These are phyloP conservation scores for Xestobium rufovillosum DNA, from an alignment of 2,888 invertebrate species.

Conservation along the genomic window DNA sequence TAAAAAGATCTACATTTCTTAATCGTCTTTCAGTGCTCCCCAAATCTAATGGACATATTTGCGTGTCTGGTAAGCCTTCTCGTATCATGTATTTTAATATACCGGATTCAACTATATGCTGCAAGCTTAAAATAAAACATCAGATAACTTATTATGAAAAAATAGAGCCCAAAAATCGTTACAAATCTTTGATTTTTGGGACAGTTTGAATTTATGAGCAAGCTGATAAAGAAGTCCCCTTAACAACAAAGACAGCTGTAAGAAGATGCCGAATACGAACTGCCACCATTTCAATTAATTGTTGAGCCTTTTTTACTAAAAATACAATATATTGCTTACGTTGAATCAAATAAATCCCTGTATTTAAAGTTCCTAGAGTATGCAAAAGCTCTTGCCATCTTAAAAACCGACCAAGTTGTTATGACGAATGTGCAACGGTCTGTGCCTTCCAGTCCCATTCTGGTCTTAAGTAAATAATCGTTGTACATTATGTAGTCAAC, in stretches of 20 bases:
- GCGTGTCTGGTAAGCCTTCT: conserved; percentile 60
- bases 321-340: conserved; percentile 56
- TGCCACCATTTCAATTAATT: too few species aligned
- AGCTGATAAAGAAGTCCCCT: too few species aligned
- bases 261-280: too few species aligned
- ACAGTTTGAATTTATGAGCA: neutral
- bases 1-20: conserved; percentile 64
- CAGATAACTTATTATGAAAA: conserved; percentile 1
- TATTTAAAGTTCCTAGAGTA: conserved; percentile 59
- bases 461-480: conserved; percentile 59
- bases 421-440: conserved; percentile 70
- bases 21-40: conserved; percentile 73
- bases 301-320: too few species aligned
- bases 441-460: conserved; percentile 45
- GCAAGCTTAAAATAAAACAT: conserved; percentile 48
- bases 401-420: conserved; percentile 60
- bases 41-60: conserved; percentile 74
- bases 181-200: conserved; percentile 7
- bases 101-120: conserved; percentile 65
- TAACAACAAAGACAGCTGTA: too few species aligned
- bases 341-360: conserved; percentile 55
- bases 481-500: conserved; percentile 62
- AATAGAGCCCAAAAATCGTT: neutral
- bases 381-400: conserved; percentile 62
- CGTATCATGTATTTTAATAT: conserved; percentile 61